Conservation (phyloP, 2,797 vertebrate species). For the Arvicola amphibius region DNA sequence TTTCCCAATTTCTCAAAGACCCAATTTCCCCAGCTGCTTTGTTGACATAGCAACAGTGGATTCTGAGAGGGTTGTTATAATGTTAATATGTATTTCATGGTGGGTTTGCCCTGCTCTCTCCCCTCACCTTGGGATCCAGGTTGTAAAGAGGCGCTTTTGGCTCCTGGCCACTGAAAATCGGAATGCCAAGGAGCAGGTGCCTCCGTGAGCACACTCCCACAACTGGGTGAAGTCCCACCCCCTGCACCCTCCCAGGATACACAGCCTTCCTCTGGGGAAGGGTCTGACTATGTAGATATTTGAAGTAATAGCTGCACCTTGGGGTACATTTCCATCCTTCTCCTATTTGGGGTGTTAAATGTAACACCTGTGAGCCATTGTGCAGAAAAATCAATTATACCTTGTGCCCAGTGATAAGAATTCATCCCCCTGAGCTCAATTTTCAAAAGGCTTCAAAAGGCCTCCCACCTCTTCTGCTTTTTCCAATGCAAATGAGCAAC, state of each 20-base stretch:
- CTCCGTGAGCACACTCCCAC: not conserved
- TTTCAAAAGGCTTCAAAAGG: slow-evolving; percentile 82
- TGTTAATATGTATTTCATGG: slow-evolving; percentile 79
- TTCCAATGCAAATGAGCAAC: slow-evolving; percentile 82
- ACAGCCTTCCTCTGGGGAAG: slow-evolving; percentile 11
- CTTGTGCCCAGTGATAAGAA: slow-evolving; percentile 78
- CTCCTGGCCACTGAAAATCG: slow-evolving; percentile 42
- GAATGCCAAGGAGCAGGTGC: slow-evolving; percentile 36
- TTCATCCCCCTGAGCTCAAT: slow-evolving; percentile 74
- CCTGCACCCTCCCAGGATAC: not conserved
- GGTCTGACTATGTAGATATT: slow-evolving; percentile 53
- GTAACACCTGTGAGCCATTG: slow-evolving; percentile 79
- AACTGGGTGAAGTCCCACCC: not conserved
- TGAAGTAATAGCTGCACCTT: slow-evolving; percentile 70
- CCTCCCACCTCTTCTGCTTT: slow-evolving; percentile 77
- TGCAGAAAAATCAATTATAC: slow-evolving; percentile 81
- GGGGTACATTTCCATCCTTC: slow-evolving; percentile 72
- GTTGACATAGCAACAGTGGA: slow-evolving; percentile 78
- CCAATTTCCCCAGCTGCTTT: slow-evolving; percentile 73
- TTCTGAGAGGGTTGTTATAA: slow-evolving; percentile 78
- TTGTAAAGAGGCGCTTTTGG: slow-evolving; percentile 66
- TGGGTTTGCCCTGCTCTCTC: slow-evolving; percentile 64
- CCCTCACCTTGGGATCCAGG: slow-evolving; percentile 10
- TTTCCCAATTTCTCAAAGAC: slow-evolving; percentile 76
- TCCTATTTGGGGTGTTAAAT: slow-evolving; percentile 73